Base-by-base conservation (phyloP, 2,797 vertebrate genomes). In the Cyclura pinguis region DNA sequence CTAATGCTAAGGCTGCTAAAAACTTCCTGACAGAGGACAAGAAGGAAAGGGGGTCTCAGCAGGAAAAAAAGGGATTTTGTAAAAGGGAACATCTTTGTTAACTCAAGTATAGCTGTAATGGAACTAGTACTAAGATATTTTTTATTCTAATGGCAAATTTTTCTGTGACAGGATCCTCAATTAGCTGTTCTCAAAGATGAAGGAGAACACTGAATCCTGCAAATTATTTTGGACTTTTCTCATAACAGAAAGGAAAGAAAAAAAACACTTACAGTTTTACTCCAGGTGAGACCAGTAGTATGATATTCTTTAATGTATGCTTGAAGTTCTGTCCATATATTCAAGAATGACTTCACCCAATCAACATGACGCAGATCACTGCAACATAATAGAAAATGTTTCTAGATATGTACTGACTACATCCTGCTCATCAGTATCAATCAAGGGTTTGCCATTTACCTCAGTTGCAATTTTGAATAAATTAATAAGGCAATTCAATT, bases 311-410 rank as follows among this genome's bases (percentile, higher is more conserved):
- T 99, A 96, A 99, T 99, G 92, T 98, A 99, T 32, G 96, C 95
- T 96, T 99, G 99, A 95, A 99, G 97, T 84, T 99, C 98, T 22
- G 97, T 98, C 99, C 99, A 99, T 96, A 99, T 98, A 62, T 97
- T 98, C 95, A 99, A 96, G 91, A 99, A 99, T 0, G 99, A 98
- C 88, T 97, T 98, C 89, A 99, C 99, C 99, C 99, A 99, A 91
- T 99, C 99, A 89, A 99, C 98, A 10, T 99, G 99, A 50, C 97
- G 98, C 80, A 97, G 94, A 93, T 99, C 99, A n/a, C 99, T 99
- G 90, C 88, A 93, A 95, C 47, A 94, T 87, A 94, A 86, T 55
- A 94, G 67, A 85, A 89, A 67, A 3, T 67, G 73, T 77, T 91
- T 92, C 0, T 35, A 69, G 3, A 1, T 89, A 47, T 81, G 59